A percentile compares a stretch with the other conserved stretches of the same genome.
These are phyloP conservation scores for Lagorchestes hirsutus DNA, from an alignment of 2,797 vertebrate genomes.

Conservation along the genomic window DNA sequence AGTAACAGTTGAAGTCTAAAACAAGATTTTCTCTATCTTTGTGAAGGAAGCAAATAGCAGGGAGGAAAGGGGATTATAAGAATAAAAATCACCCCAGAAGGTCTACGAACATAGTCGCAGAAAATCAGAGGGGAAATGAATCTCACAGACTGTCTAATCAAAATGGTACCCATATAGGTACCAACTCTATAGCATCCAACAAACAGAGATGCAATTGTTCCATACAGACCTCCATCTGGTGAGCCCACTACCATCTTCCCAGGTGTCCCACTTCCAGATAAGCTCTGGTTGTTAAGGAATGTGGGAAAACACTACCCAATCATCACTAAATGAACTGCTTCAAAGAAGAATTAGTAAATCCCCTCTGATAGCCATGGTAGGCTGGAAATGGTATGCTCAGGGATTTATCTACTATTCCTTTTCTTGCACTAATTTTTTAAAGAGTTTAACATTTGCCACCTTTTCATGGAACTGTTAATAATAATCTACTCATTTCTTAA, in stretches of 20 bases:
- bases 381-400: not conserved
- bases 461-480: slow-evolving; percentile 24
- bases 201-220: not conserved
- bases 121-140: not conserved
- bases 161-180: not conserved
- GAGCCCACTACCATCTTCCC: not conserved
- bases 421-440: slow-evolving; percentile 22
- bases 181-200: not conserved
- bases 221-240: not conserved
- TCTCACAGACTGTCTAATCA: not conserved
- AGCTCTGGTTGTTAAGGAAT: not conserved
- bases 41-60: slow-evolving; percentile 6
- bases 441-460: not conserved
- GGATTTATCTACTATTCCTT: not conserved
- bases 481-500: not conserved
- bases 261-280: not conserved
- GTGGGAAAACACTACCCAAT: not conserved
- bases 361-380: not conserved
- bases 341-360: not conserved
- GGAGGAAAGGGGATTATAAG: not conserved
- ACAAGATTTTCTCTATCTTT: slow-evolving; percentile 22
- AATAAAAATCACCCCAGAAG: slow-evolving; percentile 6
- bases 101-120: not conserved
- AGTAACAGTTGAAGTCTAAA: not conserved
- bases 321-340: slow-evolving; percentile 22